Conservation (phyloP, 2,113 vertebrate species). For the Egretta garzetta region DNA sequence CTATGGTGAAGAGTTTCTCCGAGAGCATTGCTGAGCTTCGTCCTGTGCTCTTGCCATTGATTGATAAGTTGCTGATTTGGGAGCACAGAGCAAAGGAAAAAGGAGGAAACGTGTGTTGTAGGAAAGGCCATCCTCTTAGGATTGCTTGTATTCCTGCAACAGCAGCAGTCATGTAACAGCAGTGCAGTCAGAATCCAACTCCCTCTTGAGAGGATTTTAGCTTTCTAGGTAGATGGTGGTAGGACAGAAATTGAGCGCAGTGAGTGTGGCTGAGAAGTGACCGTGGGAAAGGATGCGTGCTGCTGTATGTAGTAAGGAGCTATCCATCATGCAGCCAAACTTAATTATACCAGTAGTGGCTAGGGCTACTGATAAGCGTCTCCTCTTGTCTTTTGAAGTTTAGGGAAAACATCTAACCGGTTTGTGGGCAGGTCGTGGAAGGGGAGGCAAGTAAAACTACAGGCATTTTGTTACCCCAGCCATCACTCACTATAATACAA, state of each 20-base stretch:
- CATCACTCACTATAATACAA: not conserved
- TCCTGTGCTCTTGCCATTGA: not conserved
- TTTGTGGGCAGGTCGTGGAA: not conserved
- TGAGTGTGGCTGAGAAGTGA: not conserved
- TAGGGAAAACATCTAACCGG: not conserved
- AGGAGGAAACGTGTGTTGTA: not conserved
- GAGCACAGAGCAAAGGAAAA: not conserved
- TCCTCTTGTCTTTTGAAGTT: not conserved
- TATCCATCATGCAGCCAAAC: not conserved
- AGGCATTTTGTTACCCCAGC: not conserved
- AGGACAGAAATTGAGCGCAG: not conserved
- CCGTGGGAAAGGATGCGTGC: not conserved
- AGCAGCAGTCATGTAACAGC: not conserved
- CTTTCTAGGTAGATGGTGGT: not conserved
- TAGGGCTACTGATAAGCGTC: not conserved
- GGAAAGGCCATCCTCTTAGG: not conserved
- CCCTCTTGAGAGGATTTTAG: not conserved
- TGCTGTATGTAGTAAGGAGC: not conserved
- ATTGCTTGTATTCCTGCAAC: not conserved
- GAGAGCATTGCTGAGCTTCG: not conserved
- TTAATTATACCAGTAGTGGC: not conserved
- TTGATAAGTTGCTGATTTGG: not conserved
- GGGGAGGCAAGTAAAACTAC: not conserved
- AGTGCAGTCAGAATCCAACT: not conserved
- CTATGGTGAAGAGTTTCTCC: not conserved